Evolutionary conservation across 2,888 invertebrate genomes (phyloP).

Genomic region (Caenorhabditis virilis): DNA sequence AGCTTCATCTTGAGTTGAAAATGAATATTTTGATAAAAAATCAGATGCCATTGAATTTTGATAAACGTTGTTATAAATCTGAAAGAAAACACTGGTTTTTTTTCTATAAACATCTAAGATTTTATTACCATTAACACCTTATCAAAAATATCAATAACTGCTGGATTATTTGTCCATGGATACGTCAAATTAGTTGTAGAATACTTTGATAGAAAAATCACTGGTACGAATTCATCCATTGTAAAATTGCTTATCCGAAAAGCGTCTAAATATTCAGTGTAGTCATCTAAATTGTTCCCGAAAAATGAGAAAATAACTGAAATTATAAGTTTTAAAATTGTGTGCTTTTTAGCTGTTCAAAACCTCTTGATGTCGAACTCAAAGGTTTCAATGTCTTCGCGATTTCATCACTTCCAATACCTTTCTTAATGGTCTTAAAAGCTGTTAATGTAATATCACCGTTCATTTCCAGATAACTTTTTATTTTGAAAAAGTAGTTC

Average conservation of each 20-base stretch:
- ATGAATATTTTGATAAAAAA: conserved; percentile 21
- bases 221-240: conserved; percentile 38
- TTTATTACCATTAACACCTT: too few relatives aligned
- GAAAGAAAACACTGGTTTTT: conserved; percentile 4
- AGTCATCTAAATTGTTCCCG: conserved; percentile 40
- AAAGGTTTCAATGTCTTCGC: too few relatives aligned
- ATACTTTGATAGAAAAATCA: conserved; percentile 39
- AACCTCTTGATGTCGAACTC: too few relatives aligned
- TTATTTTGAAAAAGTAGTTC: too few relatives aligned
- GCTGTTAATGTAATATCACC: too few relatives aligned
- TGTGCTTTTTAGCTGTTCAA: too few relatives aligned
- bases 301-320: conserved; percentile 43
- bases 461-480: too few relatives aligned
- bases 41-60: conserved; percentile 3
- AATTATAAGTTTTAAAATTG: too few relatives aligned
- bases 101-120: too few relatives aligned
- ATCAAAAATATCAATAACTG: conserved; percentile 16
- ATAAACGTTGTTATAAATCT: conserved; percentile 39
- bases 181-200: neutral
- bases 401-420: too few relatives aligned
- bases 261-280: conserved; percentile 34
- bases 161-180: conserved; percentile 19
- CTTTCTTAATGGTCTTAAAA: too few relatives aligned
- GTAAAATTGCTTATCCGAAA: conserved; percentile 27
- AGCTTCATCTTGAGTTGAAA: conserved; percentile 10